Conservation (phyloP, 2,113 vertebrate genomes). For the Etia nguti region DNA sequence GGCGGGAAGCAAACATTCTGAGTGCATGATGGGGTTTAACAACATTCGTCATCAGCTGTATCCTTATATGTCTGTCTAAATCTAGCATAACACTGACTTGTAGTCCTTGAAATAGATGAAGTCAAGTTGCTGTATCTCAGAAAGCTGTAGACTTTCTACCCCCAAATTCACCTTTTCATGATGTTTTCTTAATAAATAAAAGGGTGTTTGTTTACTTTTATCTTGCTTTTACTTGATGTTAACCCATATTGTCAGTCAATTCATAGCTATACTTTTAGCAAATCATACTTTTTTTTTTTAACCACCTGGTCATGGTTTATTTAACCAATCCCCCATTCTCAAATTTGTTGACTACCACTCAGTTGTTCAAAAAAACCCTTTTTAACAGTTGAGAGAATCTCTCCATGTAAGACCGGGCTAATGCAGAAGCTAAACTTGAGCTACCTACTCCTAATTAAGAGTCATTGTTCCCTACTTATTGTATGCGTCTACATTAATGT, state of each 20-base stretch:
- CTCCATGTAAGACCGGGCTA: neutral
- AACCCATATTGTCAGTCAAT: neutral
- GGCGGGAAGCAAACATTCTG: accelerated
- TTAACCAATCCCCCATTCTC: neutral
- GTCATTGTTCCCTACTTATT: neutral
- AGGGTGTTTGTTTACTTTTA: neutral
- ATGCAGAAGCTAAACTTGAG: neutral
- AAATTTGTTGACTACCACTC: neutral
- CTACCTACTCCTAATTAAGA: neutral
- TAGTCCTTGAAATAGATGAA: neutral
- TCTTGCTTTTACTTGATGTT: neutral
- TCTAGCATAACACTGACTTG: neutral
- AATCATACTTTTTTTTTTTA: neutral
- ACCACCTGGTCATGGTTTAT: neutral
- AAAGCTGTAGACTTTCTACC: too few species aligned
- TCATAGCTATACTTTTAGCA: neutral
- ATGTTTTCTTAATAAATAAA: neutral
- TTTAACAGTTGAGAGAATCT: neutral
- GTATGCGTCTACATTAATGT: neutral
- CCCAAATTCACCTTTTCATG: neutral
- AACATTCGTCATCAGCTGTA: neutral
- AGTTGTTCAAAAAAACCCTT: neutral
- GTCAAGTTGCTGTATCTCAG: neutral
- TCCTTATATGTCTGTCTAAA: neutral
- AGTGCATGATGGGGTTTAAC: neutral